phyloP scores from a whole-genome alignment of 2,888 invertebrate genomes.

The Protonemura montana region DNA sequence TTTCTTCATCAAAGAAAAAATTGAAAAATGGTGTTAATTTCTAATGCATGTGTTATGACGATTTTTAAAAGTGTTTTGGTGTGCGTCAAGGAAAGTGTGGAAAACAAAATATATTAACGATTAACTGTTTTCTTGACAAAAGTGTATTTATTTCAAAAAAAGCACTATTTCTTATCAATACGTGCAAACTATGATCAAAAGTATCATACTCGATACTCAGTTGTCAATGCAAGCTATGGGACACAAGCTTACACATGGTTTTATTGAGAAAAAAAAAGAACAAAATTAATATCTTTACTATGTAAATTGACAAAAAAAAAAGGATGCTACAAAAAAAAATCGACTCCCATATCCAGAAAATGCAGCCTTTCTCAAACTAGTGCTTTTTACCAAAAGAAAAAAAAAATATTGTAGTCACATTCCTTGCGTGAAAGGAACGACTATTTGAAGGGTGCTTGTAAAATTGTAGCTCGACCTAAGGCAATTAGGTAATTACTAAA shows the following conservation, averaged over 20 bases:
- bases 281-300: slow-evolving; percentile 9
- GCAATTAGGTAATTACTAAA: slow-evolving; percentile 18
- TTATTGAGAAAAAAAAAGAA: background rate
- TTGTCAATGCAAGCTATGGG: slow-evolving; percentile 19
- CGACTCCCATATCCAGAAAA: slow-evolving; percentile 22
- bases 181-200: slow-evolving; percentile 3
- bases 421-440: background rate
- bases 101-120: background rate
- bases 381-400: slow-evolving; percentile 29
- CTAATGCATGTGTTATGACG: too few relatives aligned
- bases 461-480: slow-evolving; percentile 23
- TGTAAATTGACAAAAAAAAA: slow-evolving; percentile 15
- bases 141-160: background rate
- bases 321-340: slow-evolving; percentile 7
- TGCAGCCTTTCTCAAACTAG: slow-evolving; percentile 27
- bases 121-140: slow-evolving; percentile 14
- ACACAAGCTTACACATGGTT: slow-evolving; percentile 27
- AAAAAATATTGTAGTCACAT: slow-evolving; percentile 17
- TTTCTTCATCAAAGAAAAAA: background rate
- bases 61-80: too few relatives aligned
- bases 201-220: background rate
- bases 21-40: background rate
- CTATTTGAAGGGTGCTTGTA: slow-evolving; percentile 31
- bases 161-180: background rate
- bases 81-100: too few relatives aligned